Base-by-base conservation (phyloP, 1,140 invertebrate species). In the Aphelinus atriplicis region DNA sequence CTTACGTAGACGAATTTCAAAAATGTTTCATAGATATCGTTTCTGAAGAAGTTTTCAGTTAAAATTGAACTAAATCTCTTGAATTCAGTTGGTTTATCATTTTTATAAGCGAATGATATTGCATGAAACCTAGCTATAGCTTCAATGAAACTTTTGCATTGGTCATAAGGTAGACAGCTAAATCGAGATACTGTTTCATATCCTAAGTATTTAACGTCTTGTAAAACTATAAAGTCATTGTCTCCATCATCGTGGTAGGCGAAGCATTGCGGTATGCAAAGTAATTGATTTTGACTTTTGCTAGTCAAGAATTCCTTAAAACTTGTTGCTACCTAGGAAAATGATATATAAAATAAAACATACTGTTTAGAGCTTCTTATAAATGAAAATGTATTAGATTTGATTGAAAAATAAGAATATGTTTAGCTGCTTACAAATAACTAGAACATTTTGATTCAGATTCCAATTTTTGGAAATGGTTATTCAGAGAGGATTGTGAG, bases 121-220 rank as follows among this genome's bases (percentile, higher is more conserved):
- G 91, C 92, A 82, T 94, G 93, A 78, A 91, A 93, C 78, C 89
- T 90, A 0, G 92, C 93, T 26, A 94, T 81, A 1, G 89, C 84
- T 81, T 90, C 88, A 57, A 94, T 81, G 26, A 91, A 90, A 1
- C 89, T 71, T 58, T 82, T 84, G 62, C 88, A 89, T 74, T 91
- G 88, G 0, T 87, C 78, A 9, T 87, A 83, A 79, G 90, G 87
- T 10, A 92, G 82, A 2, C 86, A 90, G 77, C 86, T 83, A 78
- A 90, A 88, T 63, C 91, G 84, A 1, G 86, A 80, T 3, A 89
- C 82, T 47, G 85, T 78, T 47, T 79, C 79, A 81, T 88, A 94
- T 53, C 90, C 89, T 43, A 89, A 78, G 55, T 85, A 76, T 10
- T 85, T 87, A 1, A 91, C 88, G 84, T 94, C 92, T 87, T 93